phyloP scores from a whole-genome alignment of 2,888 invertebrate species.

The Troides oblongomaculatus region DNA sequence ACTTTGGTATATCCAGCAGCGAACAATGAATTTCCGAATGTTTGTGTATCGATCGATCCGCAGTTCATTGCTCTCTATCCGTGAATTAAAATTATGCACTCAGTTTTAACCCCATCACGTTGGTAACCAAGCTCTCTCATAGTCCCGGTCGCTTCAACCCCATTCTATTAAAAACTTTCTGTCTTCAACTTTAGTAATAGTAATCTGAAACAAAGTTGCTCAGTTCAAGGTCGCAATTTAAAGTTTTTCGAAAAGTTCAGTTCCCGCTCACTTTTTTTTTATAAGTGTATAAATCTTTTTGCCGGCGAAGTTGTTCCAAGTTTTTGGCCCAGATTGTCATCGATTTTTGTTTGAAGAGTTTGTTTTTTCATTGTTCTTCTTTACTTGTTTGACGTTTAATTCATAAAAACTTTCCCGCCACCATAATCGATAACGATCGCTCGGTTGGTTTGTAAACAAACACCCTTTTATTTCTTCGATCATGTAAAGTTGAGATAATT shows the following conservation, averaged over 20 bases:
- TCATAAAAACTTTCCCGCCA: constrained; percentile 78
- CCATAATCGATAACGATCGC: constrained; percentile 70
- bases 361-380: constrained; percentile 81
- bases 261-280: constrained; percentile 77
- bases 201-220: constrained; percentile 78
- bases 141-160: constrained; percentile 60
- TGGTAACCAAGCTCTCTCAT: constrained; percentile 53
- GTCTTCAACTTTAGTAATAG: constrained; percentile 73
- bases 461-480: constrained; percentile 1
- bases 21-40: constrained; percentile 47
- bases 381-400: constrained; percentile 81
- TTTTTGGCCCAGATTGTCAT: constrained; percentile 81
- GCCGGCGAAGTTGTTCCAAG: constrained; percentile 75
- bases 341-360: constrained; percentile 81
- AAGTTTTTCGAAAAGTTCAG: constrained; percentile 79
- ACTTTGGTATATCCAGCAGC: constrained; percentile 60
- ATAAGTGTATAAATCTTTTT: constrained; percentile 81
- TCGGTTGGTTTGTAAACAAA: constrained; percentile 69
- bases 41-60: constrained; percentile 58
- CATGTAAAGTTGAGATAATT: neutral
- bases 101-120: constrained; percentile 43
- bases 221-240: constrained; percentile 81
- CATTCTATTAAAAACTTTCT: constrained; percentile 70
- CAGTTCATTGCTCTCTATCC: constrained; percentile 64
- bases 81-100: constrained; percentile 51